A percentile compares a stretch with the other conserved stretches of the same genome.
phyloP scores from a whole-genome alignment of 2,888 invertebrate genomes.

The Halictus ligatus region DNA sequence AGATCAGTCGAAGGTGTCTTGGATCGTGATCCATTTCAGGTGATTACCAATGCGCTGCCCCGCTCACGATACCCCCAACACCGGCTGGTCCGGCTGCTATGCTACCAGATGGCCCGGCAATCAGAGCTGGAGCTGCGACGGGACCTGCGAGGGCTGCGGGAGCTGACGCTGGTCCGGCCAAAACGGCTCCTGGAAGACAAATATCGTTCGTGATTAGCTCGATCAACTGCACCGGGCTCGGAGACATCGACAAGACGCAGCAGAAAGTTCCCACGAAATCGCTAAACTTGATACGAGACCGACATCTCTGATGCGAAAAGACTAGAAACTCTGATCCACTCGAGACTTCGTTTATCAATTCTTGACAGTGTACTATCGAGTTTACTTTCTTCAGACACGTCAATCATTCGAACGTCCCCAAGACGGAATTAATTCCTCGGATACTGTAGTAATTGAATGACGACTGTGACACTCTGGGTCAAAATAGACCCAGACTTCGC shows the following conservation, averaged over 20 bases:
- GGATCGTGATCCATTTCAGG: constrained; percentile 16
- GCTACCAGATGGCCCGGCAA: constrained; percentile 82
- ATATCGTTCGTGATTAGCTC: background rate
- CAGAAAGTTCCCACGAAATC: background rate
- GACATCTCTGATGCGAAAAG: background rate
- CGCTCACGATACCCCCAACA: constrained; percentile 74
- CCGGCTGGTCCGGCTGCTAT: constrained; percentile 77
- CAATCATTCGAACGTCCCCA: too few species aligned
- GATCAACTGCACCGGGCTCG: background rate
- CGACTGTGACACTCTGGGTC: too few species aligned
- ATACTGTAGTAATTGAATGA: too few species aligned
- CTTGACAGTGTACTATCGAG: too few species aligned
- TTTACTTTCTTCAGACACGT: too few species aligned
- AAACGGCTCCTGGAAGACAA: constrained; percentile 71
- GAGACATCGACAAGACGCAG: background rate
- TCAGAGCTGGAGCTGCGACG: constrained; percentile 78
- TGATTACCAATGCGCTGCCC: constrained; percentile 74
- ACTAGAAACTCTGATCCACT: too few species aligned
- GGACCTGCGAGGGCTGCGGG: constrained; percentile 80
- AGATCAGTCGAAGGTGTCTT: constrained; percentile 68
- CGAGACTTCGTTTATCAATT: too few species aligned
- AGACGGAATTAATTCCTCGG: too few species aligned
- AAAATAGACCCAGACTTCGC: too few species aligned
- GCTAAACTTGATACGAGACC: background rate
- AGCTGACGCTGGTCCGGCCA: constrained; percentile 79